These are phyloP conservation scores for Drosophila acutilabella DNA, from an alignment of 2,888 invertebrate species.

Conservation along the genomic window DNA sequence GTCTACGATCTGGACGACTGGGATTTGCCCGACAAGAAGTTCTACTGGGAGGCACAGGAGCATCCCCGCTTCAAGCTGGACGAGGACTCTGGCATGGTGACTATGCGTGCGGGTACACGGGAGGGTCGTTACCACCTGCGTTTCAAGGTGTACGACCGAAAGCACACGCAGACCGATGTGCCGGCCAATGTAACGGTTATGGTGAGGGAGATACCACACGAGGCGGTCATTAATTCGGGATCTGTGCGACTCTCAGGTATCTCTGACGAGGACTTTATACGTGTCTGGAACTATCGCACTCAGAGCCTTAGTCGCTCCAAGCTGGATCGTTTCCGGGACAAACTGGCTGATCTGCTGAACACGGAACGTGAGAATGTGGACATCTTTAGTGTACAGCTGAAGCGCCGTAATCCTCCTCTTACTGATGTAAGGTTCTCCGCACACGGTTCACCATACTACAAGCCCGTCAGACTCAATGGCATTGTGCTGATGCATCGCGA, in stretches of 20 bases:
- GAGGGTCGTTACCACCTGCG: constrained; percentile 93
- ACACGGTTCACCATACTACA: constrained; percentile 97
- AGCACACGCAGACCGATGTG: constrained; percentile 97
- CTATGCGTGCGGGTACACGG: constrained; percentile 96
- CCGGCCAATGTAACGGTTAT: constrained; percentile 98
- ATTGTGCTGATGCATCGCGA: constrained; percentile 96
- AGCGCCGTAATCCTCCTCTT: constrained; percentile 93
- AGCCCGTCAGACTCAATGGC: constrained; percentile 96
- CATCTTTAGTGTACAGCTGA: constrained; percentile 97
- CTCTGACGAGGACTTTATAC: constrained; percentile 97
- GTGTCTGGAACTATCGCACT: constrained; percentile 96
- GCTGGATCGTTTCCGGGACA: constrained; percentile 94
- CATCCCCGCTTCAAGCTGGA: constrained; percentile 95
- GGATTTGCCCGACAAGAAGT: constrained; percentile 99
- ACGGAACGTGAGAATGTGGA: constrained; percentile 96
- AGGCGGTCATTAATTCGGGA: constrained; percentile 97
- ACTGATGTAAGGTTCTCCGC: constrained; percentile 97
- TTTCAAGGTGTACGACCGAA: constrained; percentile 96
- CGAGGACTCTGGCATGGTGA: constrained; percentile 97
- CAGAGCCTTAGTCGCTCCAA: constrained; percentile 94
- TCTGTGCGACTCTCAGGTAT: constrained; percentile 97
- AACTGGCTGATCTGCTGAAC: constrained; percentile 93
- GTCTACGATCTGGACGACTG: constrained; percentile 99
- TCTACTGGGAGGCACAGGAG: constrained; percentile 95
- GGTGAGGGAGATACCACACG: constrained; percentile 97